Percentiles rank a stretch among this genome's conserved stretches.
Conservation (phyloP, 2,113 vertebrate genomes). For the Xyliphius kryptos region DNA sequence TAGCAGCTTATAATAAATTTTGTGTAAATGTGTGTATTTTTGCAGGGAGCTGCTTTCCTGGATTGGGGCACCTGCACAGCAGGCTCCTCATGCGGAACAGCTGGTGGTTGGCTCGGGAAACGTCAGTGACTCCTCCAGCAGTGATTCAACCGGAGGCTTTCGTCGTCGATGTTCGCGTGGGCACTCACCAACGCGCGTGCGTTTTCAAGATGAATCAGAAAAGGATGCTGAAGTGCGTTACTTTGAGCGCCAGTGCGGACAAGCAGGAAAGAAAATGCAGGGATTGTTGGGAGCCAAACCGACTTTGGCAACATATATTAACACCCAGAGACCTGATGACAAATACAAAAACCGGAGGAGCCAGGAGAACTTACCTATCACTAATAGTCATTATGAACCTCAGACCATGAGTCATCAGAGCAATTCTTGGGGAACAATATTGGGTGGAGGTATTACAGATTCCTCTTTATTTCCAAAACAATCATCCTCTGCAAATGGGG, state of each 20-base stretch:
- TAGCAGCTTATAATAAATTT: no score
- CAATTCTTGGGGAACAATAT: constrained; percentile 38
- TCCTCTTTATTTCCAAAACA: no score
- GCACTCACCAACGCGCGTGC: constrained; percentile 67
- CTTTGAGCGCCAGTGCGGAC: constrained; percentile 69
- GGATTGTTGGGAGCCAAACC: constrained; percentile 65
- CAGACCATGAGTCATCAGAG: constrained; percentile 24
- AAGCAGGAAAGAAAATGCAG: constrained; percentile 40
- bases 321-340: constrained; percentile 13
- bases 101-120: constrained; percentile 48
- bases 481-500: constrained; percentile 8
- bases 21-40: constrained; percentile 22
- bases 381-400: constrained; percentile 4
- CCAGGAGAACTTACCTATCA: neutral
- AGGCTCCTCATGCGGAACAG: no score
- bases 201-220: constrained; percentile 84
- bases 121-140: constrained; percentile 66
- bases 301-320: constrained; percentile 51
- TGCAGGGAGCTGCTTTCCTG: constrained; percentile 37
- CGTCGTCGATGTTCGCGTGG: constrained; percentile 46
- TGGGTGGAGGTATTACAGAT: no score
- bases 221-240: constrained; percentile 76
- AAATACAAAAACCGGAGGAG: constrained; percentile 23
- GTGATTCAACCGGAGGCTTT: constrained; percentile 53
- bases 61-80: constrained; percentile 31